Base-by-base conservation (phyloP, 2,797 vertebrate genomes). In the Leptoclinus maculatus region DNA sequence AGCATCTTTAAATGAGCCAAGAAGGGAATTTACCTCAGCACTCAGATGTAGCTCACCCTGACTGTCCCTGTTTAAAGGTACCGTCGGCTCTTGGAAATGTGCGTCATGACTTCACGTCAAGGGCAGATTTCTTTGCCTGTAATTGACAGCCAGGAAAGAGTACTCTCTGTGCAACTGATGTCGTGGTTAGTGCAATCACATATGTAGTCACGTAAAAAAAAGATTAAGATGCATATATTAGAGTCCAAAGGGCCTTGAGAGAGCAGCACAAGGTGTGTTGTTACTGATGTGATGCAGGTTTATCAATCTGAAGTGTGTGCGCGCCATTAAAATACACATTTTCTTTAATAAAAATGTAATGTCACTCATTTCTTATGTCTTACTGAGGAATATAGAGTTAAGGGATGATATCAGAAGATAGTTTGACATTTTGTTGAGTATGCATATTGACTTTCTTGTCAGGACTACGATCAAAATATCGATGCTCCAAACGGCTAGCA, bases 51-150 rank as follows among this genome's bases (percentile, higher is more conserved):
- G 29, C 53, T 71, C 70, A 56, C 47, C 45, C 2, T 13, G 65
- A 43, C 47, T n/a, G 17, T 45, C n/a, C 49, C 32, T 7, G 29
- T 62, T 76, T 67, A 83, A 82, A 76, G 43, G 64, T 41, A 36
- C 16, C 10, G 5, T 11, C 36, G 27, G 45, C 11, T 70, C 39
- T n/a, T 21, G 36, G 29, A 66, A 34, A 78, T 21, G 51, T 88
- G 86, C 86, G 82, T 88, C 83, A 58, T 81, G 54, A 72, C 34
- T 57, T 64, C 45, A 34, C 62, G 41, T 53, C 64, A 65, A 71
- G 21, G 43, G 43, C 51, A 32, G 13, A 70, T 74, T 70, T 70
- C 59, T 79, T 71, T 43, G 27, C 36, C 29, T 25, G 23, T 60
- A 66, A 59, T 17, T 76, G 38, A 74, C 43, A 45, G 32, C 13